Base-by-base conservation (phyloP, 1,140 invertebrate genomes). In the Ips nitidus region DNA sequence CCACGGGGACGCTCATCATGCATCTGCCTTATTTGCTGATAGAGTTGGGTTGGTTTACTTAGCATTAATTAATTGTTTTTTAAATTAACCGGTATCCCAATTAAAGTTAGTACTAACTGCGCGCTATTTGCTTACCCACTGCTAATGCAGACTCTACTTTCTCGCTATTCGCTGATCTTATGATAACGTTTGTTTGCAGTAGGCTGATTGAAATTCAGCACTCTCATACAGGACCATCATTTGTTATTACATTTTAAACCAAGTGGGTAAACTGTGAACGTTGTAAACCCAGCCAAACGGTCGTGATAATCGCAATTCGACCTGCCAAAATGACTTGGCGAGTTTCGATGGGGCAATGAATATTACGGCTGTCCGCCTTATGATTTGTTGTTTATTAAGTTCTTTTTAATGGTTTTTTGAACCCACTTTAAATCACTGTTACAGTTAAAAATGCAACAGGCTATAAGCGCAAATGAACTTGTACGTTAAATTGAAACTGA, bases 11-110 rank as follows among this genome's bases (percentile, higher is more conserved):
- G 62, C 6, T 40, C 62, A 55, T 64, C 62, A 64, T 41, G 52
- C 62, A 64, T 55, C 62, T 64, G 62, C 42, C 62, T 64, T 64
- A 52, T 50, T 50, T 39, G 59, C 59, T 61, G 22, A 22, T 22
- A 22, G 22, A 22, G 4, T 47, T 62, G 60, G 39, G 36, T 62
- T 8, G 2, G 60, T 62, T 62, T 62, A 62, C 60, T 47, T 61
- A 37, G 36, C 7, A 52, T 52, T 6, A 22, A 52, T 52, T 52
- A 22, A 22, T 22, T 22, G 22, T 22, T 22, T 22, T 22, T 22
- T 22, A 22, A 22, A 22, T 22, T 22, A 22, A 22, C 22, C 22
- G 22, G 22, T 22, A 22, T 22, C 22, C 22, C 22, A 22, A 22
- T 22, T 22, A 22, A 22, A 22, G 22, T 22, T 22, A 22, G 22